Evolutionary conservation across 2,888 invertebrate genomes (phyloP).

Genomic region (Pedicia rivosa): DNA sequence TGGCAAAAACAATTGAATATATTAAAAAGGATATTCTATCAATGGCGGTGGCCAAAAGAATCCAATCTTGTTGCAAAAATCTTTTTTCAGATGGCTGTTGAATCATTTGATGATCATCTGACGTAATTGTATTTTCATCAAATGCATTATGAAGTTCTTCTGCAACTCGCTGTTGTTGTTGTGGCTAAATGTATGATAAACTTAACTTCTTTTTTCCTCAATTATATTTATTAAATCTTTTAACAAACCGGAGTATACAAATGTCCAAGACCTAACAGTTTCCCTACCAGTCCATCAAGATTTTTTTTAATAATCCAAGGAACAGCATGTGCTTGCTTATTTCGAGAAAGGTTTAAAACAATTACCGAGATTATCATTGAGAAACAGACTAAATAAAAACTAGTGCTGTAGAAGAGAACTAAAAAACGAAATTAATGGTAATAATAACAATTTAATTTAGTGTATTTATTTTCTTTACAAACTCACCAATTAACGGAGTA

Average conservation of each 20-base stretch:
- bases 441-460: not conserved
- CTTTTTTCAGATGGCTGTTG: slow-evolving; percentile 11
- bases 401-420: slow-evolving; percentile 40
- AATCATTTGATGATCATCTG: slow-evolving; percentile 28
- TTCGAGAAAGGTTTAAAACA: slow-evolving; percentile 36
- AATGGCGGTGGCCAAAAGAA: slow-evolving; percentile 42
- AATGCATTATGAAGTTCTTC: slow-evolving; percentile 31
- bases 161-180: slow-evolving; percentile 18
- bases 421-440: slow-evolving; percentile 10
- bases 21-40: slow-evolving; percentile 42
- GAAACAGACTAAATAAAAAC: slow-evolving; percentile 32
- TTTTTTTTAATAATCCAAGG: slow-evolving; percentile 27
- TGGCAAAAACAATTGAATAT: slow-evolving; percentile 37
- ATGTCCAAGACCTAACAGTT: slow-evolving; percentile 19
- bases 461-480: not conserved
- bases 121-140: slow-evolving; percentile 24
- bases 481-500: slow-evolving; percentile 32
- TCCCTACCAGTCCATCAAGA: slow-evolving; percentile 19
- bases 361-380: slow-evolving; percentile 36
- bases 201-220: too few relatives aligned
- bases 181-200: slow-evolving; percentile 7
- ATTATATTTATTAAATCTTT: too few relatives aligned
- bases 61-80: slow-evolving; percentile 41
- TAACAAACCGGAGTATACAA: slow-evolving; percentile 18
- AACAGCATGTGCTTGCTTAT: slow-evolving; percentile 28